Evolutionary conservation across 2,888 invertebrate species (phyloP).

Genomic region (Agonopterix subpropinquella): DNA sequence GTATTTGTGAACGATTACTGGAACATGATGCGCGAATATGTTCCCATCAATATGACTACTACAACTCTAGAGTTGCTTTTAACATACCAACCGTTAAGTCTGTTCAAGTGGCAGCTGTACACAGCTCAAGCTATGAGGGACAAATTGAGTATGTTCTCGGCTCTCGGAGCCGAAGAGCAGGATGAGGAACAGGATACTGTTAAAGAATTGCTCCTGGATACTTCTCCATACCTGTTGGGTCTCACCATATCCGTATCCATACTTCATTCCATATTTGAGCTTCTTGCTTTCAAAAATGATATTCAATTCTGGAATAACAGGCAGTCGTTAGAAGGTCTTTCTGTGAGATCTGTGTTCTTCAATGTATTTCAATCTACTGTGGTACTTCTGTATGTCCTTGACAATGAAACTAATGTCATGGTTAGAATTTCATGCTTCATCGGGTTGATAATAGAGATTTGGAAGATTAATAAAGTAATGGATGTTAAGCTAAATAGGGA

Average conservation of each 20-base stretch:
- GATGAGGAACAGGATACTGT: constrained; percentile 93
- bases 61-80: constrained; percentile 81
- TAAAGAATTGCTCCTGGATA: constrained; percentile 96
- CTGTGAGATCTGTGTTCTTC: constrained; percentile 98
- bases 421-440: constrained; percentile 96
- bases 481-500: constrained; percentile 88
- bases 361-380: constrained; percentile 98
- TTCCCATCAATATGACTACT: constrained; percentile 91
- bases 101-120: constrained; percentile 99
- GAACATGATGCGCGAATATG: constrained; percentile 97
- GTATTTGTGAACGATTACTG: constrained; percentile 98
- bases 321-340: constrained; percentile 96
- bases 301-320: constrained; percentile 99
- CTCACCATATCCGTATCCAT: constrained; percentile 94
- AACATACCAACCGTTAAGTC: constrained; percentile 91
- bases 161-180: constrained; percentile 82
- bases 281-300: constrained; percentile 99
- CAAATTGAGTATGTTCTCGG: constrained; percentile 84
- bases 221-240: constrained; percentile 95
- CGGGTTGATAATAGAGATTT: constrained; percentile 96
- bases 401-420: constrained; percentile 98
- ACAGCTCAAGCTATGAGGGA: constrained; percentile 96
- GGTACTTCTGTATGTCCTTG: constrained; percentile 96
- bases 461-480: constrained; percentile 97
- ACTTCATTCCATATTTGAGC: constrained; percentile 97